Evolutionary conservation across 2,797 vertebrate genomes (phyloP), one percentile per base, ranked within the genome.

Genomic region (Cottoperca gobio): DNA sequence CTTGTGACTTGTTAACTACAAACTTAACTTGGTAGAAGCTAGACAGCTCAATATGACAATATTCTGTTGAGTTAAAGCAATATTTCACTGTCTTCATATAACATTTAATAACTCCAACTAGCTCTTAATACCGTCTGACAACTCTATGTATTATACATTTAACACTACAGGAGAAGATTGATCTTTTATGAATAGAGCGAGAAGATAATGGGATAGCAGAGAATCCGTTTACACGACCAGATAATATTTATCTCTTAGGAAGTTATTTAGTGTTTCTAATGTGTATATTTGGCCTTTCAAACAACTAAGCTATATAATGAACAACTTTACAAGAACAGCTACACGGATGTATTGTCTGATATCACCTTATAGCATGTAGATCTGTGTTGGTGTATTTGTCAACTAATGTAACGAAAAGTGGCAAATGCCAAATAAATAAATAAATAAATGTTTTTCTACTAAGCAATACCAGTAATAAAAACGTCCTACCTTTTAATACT

Each of bases 111-210:
- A 62, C 40, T 85, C 63, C 59, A 64, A 70, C 67, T 54, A 57
- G 68, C 48, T 14, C 72, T 39, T 74, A 66, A 84, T 66, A 58
- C 35, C 66, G 43, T 78, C 54, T 19, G 48, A 84, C 74, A 83
- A 68, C 70, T 83, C 58, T 50, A 80, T 82, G 35, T 73, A 83
- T 86, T 74, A 81, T 81, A 52, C 66, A 87, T 88, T 70, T 43
- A 62, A 81, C 33, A 72, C 28, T 37, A 19, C 70, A 54, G 6
- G 43, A 49, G 19, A 42, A 54, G 14, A 75, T n/a, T 64, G 31
- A 68, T 81, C 58, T 70, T 58, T 65, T 72, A 33, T 70, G 2
- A 67, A 72, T 57, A 23, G 26, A 55, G 37, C 19, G 0, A 39
- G 42, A 39, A 21, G 31, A 49, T 23, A 26, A 50, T 31, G 11